A percentile compares a stretch with the other conserved stretches of the same genome.
phyloP scores from a whole-genome alignment of 35 echinoderm and acorn worm genomes.

The Ptychodera flava region DNA sequence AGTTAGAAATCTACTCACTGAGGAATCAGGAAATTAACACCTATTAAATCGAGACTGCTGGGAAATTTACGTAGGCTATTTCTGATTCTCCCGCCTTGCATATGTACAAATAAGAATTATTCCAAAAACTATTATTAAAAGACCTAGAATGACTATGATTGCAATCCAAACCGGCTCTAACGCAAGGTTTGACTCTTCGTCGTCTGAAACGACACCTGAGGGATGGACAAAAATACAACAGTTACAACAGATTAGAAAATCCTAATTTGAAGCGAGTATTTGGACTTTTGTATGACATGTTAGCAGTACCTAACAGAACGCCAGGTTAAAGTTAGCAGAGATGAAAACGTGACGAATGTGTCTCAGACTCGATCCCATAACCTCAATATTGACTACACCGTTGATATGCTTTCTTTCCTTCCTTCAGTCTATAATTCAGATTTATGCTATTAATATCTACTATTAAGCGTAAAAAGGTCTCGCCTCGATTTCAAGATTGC shows the following conservation, averaged over 20 bases:
- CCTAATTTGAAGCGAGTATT: background rate
- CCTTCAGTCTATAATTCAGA: no score
- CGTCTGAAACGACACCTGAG: background rate
- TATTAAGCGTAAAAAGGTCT: no score
- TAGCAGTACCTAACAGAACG: no score
- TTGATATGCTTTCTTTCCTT: background rate
- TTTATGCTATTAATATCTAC: no score
- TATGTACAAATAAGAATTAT: background rate
- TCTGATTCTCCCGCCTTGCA: background rate
- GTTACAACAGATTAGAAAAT: background rate
- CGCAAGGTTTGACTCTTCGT: background rate
- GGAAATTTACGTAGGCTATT: no score
- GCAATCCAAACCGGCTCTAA: background rate
- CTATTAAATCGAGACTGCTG: no score
- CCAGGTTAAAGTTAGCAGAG: background rate
- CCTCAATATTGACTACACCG: background rate
- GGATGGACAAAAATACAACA: background rate
- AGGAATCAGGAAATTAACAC: no score
- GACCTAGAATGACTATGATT: background rate
- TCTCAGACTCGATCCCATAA: background rate
- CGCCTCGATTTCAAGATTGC: no score
- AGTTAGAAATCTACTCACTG: no score
- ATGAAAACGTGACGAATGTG: background rate
- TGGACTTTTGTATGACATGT: no score
- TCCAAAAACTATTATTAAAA: background rate